Evolutionary conservation across 1,140 invertebrate genomes (phyloP).

Genomic region (Cotesia glomerata): DNA sequence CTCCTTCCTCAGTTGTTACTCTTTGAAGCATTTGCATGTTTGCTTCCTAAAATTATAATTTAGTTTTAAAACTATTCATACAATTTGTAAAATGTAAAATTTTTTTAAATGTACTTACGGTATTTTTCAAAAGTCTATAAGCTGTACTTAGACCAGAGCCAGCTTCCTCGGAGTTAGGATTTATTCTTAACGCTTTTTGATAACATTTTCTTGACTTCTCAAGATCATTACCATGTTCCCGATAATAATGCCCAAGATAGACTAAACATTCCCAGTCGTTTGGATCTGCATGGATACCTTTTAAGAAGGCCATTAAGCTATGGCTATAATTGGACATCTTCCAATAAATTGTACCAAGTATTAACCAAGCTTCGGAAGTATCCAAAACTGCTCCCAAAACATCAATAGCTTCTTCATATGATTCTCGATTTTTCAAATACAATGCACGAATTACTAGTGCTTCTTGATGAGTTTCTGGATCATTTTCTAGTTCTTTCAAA

Average conservation of each 20-base stretch:
- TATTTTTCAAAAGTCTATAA: constrained; percentile 73
- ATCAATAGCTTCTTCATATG: constrained; percentile 65
- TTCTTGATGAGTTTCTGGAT: constrained; percentile 44
- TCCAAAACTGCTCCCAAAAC: constrained; percentile 61
- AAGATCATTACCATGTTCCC: constrained; percentile 65
- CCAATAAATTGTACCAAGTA: constrained; percentile 74
- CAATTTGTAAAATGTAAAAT: not conserved
- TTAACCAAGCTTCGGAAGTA: constrained; percentile 66
- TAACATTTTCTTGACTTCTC: constrained; percentile 80
- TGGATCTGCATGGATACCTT: constrained; percentile 77
- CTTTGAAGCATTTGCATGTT: constrained; percentile 73
- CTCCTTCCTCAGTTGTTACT: constrained; percentile 61
- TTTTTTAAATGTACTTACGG: constrained; percentile 56
- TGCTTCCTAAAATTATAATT: constrained; percentile 62
- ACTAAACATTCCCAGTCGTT: constrained; percentile 76
- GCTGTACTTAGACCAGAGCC: constrained; percentile 78
- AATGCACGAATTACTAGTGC: constrained; percentile 47
- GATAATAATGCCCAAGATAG: constrained; percentile 79
- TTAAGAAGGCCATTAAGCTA: constrained; percentile 70
- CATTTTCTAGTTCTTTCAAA: constrained; percentile 48
- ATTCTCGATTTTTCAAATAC: constrained; percentile 57
- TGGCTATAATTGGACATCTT: constrained; percentile 68
- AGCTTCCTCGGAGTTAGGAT: constrained; percentile 70
- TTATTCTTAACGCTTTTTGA: constrained; percentile 80
- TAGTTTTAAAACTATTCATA: too few relatives aligned